These are phyloP conservation scores for Macquaria ambigua DNA, from an alignment of 2,113 vertebrate species.

Conservation along the genomic window DNA sequence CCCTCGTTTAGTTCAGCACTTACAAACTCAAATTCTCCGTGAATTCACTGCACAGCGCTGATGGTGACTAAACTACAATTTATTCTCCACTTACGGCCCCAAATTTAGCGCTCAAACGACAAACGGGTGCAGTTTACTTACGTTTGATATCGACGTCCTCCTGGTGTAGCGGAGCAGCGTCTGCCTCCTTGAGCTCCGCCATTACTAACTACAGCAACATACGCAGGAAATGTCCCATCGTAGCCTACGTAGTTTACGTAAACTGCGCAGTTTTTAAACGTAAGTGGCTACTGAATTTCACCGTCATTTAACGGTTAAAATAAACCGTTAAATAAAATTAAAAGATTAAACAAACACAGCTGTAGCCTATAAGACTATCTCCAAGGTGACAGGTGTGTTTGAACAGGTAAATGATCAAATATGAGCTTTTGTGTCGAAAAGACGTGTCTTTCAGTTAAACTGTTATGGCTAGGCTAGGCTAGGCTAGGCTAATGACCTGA, in stretches of 20 bases:
- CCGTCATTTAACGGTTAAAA: not conserved
- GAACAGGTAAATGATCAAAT: too few relatives aligned
- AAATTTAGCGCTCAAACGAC: not conserved
- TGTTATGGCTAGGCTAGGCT: too few relatives aligned
- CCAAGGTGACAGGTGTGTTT: not conserved
- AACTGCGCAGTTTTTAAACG: slow-evolving; percentile 41
- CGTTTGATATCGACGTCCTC: slow-evolving; percentile 83
- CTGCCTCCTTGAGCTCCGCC: slow-evolving; percentile 82
- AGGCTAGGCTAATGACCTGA: too few relatives aligned
- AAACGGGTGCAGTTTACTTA: slow-evolving; percentile 45
- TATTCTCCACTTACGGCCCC: not conserved
- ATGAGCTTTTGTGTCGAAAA: too few relatives aligned
- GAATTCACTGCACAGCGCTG: not conserved
- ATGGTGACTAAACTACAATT: rapidly evolving
- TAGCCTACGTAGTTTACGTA: slow-evolving; percentile 30
- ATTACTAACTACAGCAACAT: slow-evolving; percentile 68
- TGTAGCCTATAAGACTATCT: too few relatives aligned
- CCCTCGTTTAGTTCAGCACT: slow-evolving; percentile 75
- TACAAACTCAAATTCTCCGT: slow-evolving; percentile 62
- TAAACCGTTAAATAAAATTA: not conserved
- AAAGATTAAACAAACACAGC: too few relatives aligned
- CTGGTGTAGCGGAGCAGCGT: slow-evolving; percentile 80
- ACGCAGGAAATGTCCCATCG: slow-evolving; percentile 31
- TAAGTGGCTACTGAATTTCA: not conserved
- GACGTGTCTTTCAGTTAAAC: too few relatives aligned